A percentile compares a stretch with the other conserved stretches of the same genome.
Evolutionary conservation across 1,140 invertebrate species (phyloP).

Genomic region (Choristoneura fumiferana): DNA sequence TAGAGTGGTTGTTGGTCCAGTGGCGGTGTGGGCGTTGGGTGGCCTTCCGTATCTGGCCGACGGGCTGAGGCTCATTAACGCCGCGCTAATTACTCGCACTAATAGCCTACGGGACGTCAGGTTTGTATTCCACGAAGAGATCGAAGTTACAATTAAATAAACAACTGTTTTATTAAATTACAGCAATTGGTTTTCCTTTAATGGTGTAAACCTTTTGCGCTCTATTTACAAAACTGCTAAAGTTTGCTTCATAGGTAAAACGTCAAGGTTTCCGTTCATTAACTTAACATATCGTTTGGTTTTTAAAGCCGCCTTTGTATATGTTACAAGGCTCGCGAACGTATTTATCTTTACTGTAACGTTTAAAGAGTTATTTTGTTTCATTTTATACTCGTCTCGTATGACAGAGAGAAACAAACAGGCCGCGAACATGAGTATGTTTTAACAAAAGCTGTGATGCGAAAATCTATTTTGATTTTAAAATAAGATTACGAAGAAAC

Average conservation of each 20-base stretch:
- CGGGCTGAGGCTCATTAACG: conserved; percentile 65
- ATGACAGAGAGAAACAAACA: too few species aligned
- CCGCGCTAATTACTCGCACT: conserved; percentile 64
- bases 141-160: conserved; percentile 43
- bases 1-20: conserved; percentile 25
- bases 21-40: conserved; percentile 12
- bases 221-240: not conserved
- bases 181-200: not conserved
- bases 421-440: not conserved
- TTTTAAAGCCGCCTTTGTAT: conserved; percentile 21
- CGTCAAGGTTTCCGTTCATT: conserved; percentile 26
- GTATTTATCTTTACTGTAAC: too few species aligned
- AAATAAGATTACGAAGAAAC: conserved; percentile 48
- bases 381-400: not conserved
- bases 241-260: conserved; percentile 5
- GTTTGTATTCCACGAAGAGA: conserved; percentile 60
- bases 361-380: not conserved
- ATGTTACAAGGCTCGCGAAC: conserved; percentile 6
- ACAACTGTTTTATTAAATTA: conserved; percentile 27
- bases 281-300: conserved; percentile 23
- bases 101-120: conserved; percentile 53
- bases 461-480: conserved; percentile 38
- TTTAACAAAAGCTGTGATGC: conserved; percentile 15
- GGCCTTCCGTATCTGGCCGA: conserved; percentile 39
- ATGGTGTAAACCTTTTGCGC: conserved; percentile 12